phyloP scores from a whole-genome alignment of 2,888 invertebrate genomes.

The Drosophila differens region DNA sequence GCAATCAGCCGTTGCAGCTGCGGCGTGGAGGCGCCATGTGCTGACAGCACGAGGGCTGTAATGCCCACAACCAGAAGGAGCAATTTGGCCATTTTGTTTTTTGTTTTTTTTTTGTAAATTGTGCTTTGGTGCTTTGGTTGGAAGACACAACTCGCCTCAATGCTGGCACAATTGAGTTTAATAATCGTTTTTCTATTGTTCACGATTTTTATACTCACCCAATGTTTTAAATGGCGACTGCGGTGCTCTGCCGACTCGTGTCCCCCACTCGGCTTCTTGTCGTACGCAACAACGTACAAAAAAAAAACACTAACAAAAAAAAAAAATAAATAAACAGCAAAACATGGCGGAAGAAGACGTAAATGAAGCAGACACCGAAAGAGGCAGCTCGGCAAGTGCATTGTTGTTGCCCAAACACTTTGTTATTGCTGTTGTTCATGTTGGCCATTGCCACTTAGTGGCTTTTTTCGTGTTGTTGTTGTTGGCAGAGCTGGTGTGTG shows the following conservation, averaged over 20 bases:
- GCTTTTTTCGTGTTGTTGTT: neutral
- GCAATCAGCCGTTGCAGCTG: conserved; percentile 91
- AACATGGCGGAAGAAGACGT: conserved; percentile 80
- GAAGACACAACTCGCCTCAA: conserved; percentile 82
- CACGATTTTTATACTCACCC: conserved; percentile 85
- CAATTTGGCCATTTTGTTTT: conserved; percentile 73
- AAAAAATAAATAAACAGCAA: neutral
- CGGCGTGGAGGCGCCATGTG: conserved; percentile 87
- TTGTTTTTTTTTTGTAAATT: conserved; percentile 8
- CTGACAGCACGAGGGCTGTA: conserved; percentile 85
- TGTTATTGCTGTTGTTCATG: conserved; percentile 8
- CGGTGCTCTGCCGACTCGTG: conserved; percentile 15
- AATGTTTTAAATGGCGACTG: conserved; percentile 60
- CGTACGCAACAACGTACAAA: conserved; percentile 45
- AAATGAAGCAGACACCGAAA: conserved; percentile 69
- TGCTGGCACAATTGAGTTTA: conserved; percentile 84
- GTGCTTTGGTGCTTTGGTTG: conserved; percentile 7
- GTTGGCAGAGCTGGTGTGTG: conserved; percentile 29
- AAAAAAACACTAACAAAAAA: conserved; percentile 25
- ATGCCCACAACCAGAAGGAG: conserved; percentile 87
- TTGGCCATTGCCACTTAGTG: conserved; percentile 28
- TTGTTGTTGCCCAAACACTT: conserved; percentile 28
- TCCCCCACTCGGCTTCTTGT: conserved; percentile 34
- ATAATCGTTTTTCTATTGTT: conserved; percentile 85
- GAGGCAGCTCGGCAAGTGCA: conserved; percentile 51